These are phyloP conservation scores for Acronicta alni DNA, from an alignment of 2,888 invertebrate genomes.

Conservation along the genomic window DNA sequence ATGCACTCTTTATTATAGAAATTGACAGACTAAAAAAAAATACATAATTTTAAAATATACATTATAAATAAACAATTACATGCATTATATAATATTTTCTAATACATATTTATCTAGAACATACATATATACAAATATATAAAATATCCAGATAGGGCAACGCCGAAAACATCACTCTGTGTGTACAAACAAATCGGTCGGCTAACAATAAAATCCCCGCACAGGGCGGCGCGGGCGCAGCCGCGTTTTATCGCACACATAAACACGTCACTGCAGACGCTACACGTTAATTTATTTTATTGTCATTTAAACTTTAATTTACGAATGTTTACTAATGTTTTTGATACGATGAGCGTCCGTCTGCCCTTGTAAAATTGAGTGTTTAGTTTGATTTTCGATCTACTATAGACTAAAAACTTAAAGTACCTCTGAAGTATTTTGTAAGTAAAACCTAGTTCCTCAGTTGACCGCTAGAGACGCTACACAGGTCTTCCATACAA, in stretches of 20 bases:
- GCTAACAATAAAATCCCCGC: slow-evolving; percentile 59
- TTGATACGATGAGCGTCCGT: slow-evolving; percentile 35
- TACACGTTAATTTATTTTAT: slow-evolving; percentile 81
- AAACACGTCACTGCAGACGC: slow-evolving; percentile 73
- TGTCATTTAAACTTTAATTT: slow-evolving; percentile 82
- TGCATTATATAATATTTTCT: too few species aligned
- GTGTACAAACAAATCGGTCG: slow-evolving; percentile 49
- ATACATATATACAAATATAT: too few species aligned
- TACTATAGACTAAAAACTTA: not conserved
- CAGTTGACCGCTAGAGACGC: too few species aligned
- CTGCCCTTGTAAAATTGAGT: slow-evolving; percentile 32
- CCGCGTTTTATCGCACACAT: slow-evolving; percentile 70
- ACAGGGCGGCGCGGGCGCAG: slow-evolving; percentile 60
- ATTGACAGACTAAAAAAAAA: too few species aligned
- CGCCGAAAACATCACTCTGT: slow-evolving; percentile 48
- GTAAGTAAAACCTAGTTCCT: too few species aligned
- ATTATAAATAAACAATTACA: too few species aligned
- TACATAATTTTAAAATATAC: too few species aligned
- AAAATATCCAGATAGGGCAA: too few species aligned
- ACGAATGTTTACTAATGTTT: slow-evolving; percentile 80
- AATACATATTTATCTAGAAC: too few species aligned
- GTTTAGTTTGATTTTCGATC: slow-evolving; percentile 1
- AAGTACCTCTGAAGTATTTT: too few species aligned
- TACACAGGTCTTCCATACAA: too few species aligned
- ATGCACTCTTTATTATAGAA: too few species aligned